These are phyloP conservation scores for Nautilus pompilius DNA, from an alignment of 1,140 invertebrate genomes.

Conservation along the genomic window DNA sequence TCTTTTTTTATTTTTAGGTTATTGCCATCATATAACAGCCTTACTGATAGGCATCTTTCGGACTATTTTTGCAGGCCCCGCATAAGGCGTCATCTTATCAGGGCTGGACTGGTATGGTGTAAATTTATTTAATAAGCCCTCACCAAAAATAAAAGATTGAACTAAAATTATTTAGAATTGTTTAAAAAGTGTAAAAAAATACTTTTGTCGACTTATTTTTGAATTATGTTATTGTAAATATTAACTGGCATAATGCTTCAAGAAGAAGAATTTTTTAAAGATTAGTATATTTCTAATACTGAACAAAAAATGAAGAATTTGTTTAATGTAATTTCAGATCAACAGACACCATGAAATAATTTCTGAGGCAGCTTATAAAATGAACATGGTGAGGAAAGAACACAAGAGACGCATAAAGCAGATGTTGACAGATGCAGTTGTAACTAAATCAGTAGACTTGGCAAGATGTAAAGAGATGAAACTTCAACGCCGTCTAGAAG, in stretches of 20 bases:
- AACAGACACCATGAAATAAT: slow-evolving; percentile 41
- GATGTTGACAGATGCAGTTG: slow-evolving; percentile 51
- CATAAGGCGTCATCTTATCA: slow-evolving; percentile 45
- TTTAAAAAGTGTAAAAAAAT: too few relatives aligned
- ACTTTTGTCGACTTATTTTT: too few relatives aligned
- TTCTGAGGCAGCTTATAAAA: slow-evolving; percentile 45
- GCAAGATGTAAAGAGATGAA: slow-evolving; percentile 46
- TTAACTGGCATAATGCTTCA: too few relatives aligned
- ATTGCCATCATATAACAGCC: slow-evolving; percentile 51
- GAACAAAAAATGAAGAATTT: too few relatives aligned
- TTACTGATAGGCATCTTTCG: slow-evolving; percentile 49
- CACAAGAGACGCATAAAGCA: slow-evolving; percentile 53
- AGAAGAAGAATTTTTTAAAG: too few relatives aligned
- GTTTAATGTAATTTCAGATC: slow-evolving; percentile 37
- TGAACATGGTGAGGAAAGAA: slow-evolving; percentile 49
- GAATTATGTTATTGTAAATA: too few relatives aligned
- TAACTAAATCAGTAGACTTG: slow-evolving; percentile 52
- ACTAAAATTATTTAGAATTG: too few relatives aligned
- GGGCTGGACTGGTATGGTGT: slow-evolving; percentile 52
- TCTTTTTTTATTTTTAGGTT: slow-evolving; percentile 35
- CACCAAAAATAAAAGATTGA: too few relatives aligned
- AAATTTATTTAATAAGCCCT: too few relatives aligned
- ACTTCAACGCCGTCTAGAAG: slow-evolving; percentile 48
- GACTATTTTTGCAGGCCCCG: slow-evolving; percentile 49
- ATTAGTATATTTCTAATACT: too few relatives aligned